Percentiles rank a stretch among this genome's conserved stretches.
These are phyloP conservation scores for Drosophila sturtevanti DNA, from an alignment of 1,140 invertebrate genomes.

Conservation along the genomic window DNA sequence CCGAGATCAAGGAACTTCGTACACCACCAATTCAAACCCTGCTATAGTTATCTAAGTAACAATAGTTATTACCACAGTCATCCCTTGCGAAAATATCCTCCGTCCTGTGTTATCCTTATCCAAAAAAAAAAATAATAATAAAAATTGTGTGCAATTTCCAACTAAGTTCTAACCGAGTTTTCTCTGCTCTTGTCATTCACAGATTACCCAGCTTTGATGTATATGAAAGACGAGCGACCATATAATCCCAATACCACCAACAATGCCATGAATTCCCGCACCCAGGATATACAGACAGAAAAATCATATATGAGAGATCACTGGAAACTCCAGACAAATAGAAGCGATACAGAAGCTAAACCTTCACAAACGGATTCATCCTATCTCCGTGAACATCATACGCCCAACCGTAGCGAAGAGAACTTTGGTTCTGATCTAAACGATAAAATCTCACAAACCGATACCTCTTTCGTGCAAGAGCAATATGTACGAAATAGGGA, in stretches of 20 bases:
- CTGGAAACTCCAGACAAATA: neutral
- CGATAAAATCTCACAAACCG: slow-evolving; percentile 9
- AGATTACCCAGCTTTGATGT: slow-evolving; percentile 69
- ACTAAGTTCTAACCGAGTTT: neutral
- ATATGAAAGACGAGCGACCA: slow-evolving; percentile 56
- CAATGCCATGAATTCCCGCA: slow-evolving; percentile 21
- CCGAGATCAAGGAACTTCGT: slow-evolving; percentile 52
- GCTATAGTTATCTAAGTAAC: slow-evolving; percentile 9
- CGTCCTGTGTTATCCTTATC: neutral
- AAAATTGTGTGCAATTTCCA: slow-evolving; percentile 35
- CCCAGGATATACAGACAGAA: slow-evolving; percentile 49
- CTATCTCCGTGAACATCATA: slow-evolving; percentile 25
- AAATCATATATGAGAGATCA: slow-evolving; percentile 45
- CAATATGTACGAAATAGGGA: neutral
- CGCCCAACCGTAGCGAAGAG: neutral
- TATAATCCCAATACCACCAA: neutral
- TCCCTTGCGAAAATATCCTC: neutral
- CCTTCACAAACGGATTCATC: slow-evolving; percentile 52
- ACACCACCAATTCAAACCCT: neutral
- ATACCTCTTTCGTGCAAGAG: slow-evolving; percentile 10
- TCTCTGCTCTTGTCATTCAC: neutral
- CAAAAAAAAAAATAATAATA: slow-evolving; percentile 38
- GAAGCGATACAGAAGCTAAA: slow-evolving; percentile 7
- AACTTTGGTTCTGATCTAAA: neutral
- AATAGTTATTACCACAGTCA: slow-evolving; percentile 5